Percentiles rank a stretch among this genome's conserved stretches.
phyloP scores from a whole-genome alignment of 1,140 invertebrate species.

The Maniola jurtina region DNA sequence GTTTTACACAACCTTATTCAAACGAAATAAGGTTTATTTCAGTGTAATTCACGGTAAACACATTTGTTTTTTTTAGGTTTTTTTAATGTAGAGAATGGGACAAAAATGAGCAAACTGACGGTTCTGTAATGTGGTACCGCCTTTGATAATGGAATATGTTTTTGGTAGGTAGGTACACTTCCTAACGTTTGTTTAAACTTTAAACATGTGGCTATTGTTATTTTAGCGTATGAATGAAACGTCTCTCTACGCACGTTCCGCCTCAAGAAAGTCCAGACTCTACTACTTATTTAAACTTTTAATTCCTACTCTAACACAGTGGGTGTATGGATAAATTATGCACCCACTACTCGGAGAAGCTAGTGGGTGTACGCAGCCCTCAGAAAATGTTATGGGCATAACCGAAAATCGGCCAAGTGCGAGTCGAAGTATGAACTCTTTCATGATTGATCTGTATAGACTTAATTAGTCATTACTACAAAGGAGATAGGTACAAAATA shows the following conservation, averaged over 20 bases:
- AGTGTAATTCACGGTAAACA: background rate
- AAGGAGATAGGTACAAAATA: no score
- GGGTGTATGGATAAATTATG: no score
- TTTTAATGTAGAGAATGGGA: slow-evolving; percentile 55
- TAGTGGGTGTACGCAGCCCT: no score
- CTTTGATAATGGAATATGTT: slow-evolving; percentile 49
- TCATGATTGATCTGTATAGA: no score
- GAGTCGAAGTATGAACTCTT: no score
- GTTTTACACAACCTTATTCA: slow-evolving; percentile 29
- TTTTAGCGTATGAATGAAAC: slow-evolving; percentile 18
- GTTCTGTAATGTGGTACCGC: slow-evolving; percentile 22
- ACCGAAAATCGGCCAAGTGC: no score
- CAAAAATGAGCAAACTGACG: slow-evolving; percentile 64
- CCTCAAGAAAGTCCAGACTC: no score
- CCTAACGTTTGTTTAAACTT: slow-evolving; percentile 50
- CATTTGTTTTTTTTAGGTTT: slow-evolving; percentile 35
- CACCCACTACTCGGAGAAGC: no score
- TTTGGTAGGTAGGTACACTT: slow-evolving; percentile 33
- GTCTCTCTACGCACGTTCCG: slow-evolving; percentile 23
- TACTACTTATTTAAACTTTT: no score
- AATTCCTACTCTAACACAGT: no score
- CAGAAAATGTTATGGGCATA: no score
- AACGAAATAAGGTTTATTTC: slow-evolving; percentile 32
- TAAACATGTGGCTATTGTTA: slow-evolving; percentile 46
- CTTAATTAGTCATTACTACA: no score